Base-by-base conservation (phyloP, 2,113 vertebrate genomes). In the Tychaedon coryphoeus region DNA sequence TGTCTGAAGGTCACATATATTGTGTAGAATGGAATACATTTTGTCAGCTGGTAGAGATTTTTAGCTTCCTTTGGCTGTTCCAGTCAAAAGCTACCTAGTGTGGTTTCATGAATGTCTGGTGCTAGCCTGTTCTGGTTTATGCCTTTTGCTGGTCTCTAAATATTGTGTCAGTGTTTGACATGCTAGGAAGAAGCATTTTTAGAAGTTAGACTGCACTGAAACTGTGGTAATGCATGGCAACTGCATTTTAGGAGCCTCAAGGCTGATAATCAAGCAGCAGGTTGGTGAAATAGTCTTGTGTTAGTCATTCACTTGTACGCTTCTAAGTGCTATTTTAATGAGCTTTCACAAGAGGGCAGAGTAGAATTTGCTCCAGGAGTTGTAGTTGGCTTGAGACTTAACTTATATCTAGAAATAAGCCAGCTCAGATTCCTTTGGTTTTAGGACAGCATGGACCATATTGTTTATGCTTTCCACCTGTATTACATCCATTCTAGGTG, bases 331-430 rank as follows among this genome's bases (percentile, higher is more conserved):
- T 86, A 17, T 96, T 85, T 91, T 87, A 92, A 85, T 77, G 38
- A 90, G 51, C 40, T 79, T 82, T 91, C 85, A 94, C 91, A 82
- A 95, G 94, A 92, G 94, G 93, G 91, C 93, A 91, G 91, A 92
- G 66, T 85, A 85, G 86, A 95, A 79, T 79, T 72, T 82, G 42
- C 57, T 88, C 76, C 1, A 2, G 58, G 34, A 85, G 62, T 26
- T 40, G 3, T 16, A 53, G 24, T 36, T 80, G 43, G 20, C 75
- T 88, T 45, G 70, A 69, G 48, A 61, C n/a, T 74, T 12, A 2
- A 29, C 0, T 24, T 8, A 1, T 9, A 5, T n/a, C 51, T 51
- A 48, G 69, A 85, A 78, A 66, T 47, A 24, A 91, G 12, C 18
- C 25, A 57, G 12, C 53, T 92, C 31, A 24, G 33, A 29, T 65